Conservation (phyloP, 2,113 vertebrate genomes). For the Pterophyllum scalare region DNA sequence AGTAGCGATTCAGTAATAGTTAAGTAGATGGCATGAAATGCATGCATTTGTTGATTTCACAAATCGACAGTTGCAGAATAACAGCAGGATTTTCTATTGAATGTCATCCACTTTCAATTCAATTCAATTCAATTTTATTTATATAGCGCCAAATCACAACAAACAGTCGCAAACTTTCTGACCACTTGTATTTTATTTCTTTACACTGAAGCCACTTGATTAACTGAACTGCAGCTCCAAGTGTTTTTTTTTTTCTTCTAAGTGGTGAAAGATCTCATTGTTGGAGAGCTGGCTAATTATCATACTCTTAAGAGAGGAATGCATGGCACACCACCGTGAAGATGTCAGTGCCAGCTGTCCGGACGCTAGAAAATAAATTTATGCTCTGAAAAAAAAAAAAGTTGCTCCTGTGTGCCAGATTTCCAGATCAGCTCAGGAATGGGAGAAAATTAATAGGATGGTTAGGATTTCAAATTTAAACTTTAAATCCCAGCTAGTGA, state of each 20-base stretch:
- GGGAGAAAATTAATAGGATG: background rate
- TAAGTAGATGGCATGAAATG: background rate
- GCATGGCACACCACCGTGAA: slow-evolving; percentile 29
- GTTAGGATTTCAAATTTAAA: background rate
- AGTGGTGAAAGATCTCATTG: slow-evolving; percentile 49
- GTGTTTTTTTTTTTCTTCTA: background rate
- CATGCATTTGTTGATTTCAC: background rate
- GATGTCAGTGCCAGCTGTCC: slow-evolving; percentile 49
- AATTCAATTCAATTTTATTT: too few relatives aligned
- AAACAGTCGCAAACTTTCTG: too few relatives aligned
- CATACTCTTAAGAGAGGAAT: slow-evolving; percentile 46
- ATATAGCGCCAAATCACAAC: too few relatives aligned
- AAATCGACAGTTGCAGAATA: background rate
- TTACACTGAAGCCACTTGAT: slow-evolving; percentile 33
- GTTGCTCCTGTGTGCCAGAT: slow-evolving; percentile 5
- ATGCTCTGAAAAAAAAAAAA: background rate
- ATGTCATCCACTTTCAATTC: slow-evolving; percentile 1
- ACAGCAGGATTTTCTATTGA: slow-evolving; percentile 9
- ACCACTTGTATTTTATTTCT: slow-evolving; percentile 22
- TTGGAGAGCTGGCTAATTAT: slow-evolving; percentile 46
- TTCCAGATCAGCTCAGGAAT: background rate
- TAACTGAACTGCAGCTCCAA: slow-evolving; percentile 26
- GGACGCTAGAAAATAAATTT: slow-evolving; percentile 24
- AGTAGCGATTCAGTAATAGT: background rate
- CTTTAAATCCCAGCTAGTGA: background rate